A percentile compares a stretch with the other conserved stretches of the same genome.
Evolutionary conservation across 2,113 vertebrate genomes (phyloP).

Genomic region (Oryzias celebensis): DNA sequence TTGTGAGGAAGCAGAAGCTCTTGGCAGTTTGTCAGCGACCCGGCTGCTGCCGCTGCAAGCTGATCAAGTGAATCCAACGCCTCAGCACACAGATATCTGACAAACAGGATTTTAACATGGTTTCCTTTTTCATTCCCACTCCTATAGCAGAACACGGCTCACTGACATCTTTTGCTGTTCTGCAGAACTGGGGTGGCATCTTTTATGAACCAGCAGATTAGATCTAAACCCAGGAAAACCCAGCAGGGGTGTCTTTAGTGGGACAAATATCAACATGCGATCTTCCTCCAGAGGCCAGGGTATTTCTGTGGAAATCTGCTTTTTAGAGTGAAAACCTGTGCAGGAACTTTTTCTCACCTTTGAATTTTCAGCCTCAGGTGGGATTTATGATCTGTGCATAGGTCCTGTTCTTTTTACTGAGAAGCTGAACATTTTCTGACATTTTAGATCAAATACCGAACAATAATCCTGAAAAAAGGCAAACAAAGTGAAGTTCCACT

Average conservation of each 20-base stretch:
- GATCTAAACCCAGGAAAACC: constrained; percentile 45
- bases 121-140: constrained; percentile 41
- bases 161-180: constrained; percentile 35
- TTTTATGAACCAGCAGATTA: constrained; percentile 45
- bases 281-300: constrained; percentile 20
- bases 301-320: constrained; percentile 32
- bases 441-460: too few species aligned
- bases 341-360: constrained; percentile 24
- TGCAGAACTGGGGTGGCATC: constrained; percentile 29
- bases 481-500: too few species aligned
- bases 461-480: too few species aligned
- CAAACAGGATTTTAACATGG: constrained; percentile 40
- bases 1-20: constrained; percentile 2
- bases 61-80: constrained; percentile 24
- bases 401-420: constrained; percentile 17
- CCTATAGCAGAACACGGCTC: constrained; percentile 29
- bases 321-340: constrained; percentile 21
- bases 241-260: constrained; percentile 1
- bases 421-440: constrained; percentile 11
- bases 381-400: constrained; percentile 38
- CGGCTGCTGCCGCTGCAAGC: constrained; percentile 8
- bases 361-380: constrained; percentile 18
- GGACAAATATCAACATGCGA: constrained; percentile 36
- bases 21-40: constrained; percentile 11
- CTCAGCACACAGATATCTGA: constrained; percentile 28